Evolutionary conservation across 2,113 vertebrate genomes (phyloP), one percentile per base, ranked within the genome.

Genomic region (Cichladusa arquata): DNA sequence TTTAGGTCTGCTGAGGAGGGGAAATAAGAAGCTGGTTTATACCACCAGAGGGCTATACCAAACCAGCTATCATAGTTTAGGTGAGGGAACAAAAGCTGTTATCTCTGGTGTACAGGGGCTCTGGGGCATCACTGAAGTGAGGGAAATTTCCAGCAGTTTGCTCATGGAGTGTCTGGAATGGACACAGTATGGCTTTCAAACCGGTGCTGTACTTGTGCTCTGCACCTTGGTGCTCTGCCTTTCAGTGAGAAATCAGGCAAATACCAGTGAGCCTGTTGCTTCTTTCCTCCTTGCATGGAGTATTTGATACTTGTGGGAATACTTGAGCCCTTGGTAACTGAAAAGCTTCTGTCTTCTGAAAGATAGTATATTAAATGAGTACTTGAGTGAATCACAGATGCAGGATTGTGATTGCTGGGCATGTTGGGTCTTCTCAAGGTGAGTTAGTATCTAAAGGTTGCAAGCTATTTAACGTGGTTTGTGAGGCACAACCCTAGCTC

Each of bases 351-450:
- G 42, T 60, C 51, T 94, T 79, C 81, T 61, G 51, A 53, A 86
- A 84, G 65, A 15, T 82, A 83, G 86, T 74, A 19, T 5, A 56
- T 67, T 64, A 89, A 88, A 89, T 61, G 34, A 89, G 62, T 42
- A 19, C 23, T 84, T 79, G 60, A 2, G 11, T 96, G 95, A 93
- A 93, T 94, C 91, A 76, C 51, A 92, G 91, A 74, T 86, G 87
- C 15, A 38, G 40, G 51, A 51, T 31, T 24, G 65, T 5, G 72
- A 86, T 93, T 88, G 72, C 83, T 89, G 94, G 91, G 81, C 95
- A 24, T 93, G 94, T 91, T 67, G 53, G 61, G 11, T 91, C 94
- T 92, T 92, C 89, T 90, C 91, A 81, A 73, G 44, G 33, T 47
- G 56, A 93, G 67, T 81, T 92, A 66, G 48, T n/a, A 83, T 84